Evolutionary conservation across 37 sponge, comb jelly and placozoan genomes (phyloP).

Genomic region (Haliclona indistincta): DNA sequence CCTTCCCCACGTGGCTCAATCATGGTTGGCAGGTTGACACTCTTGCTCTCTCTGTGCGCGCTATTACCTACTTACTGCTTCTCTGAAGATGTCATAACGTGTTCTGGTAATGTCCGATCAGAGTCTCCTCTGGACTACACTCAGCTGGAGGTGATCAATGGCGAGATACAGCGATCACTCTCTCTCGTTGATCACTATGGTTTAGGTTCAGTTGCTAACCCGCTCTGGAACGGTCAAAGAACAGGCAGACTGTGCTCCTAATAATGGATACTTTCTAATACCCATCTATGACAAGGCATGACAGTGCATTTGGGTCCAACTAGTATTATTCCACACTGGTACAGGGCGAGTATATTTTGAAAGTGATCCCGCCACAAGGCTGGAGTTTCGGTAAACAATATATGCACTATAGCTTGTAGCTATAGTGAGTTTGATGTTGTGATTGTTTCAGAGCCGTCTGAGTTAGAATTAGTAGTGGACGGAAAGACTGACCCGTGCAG

Average conservation of each 20-base stretch:
- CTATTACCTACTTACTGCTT: neutral
- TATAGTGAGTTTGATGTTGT: neutral
- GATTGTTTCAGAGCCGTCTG: constrained; percentile 47
- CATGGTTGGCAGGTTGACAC: no score
- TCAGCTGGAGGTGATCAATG: no score
- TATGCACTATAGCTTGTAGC: neutral
- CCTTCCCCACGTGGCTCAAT: no score
- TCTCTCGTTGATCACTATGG: no score
- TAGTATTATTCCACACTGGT: neutral
- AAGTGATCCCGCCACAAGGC: constrained; percentile 66
- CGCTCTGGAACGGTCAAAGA: constrained; percentile 59
- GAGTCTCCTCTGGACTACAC: neutral
- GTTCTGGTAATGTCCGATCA: neutral
- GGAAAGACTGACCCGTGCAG: constrained; percentile 84
- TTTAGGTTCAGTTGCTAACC: constrained; percentile 72
- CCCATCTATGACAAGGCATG: constrained; percentile 89
- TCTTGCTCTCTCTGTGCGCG: no score
- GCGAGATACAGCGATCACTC: no score
- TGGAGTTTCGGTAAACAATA: constrained; percentile 68
- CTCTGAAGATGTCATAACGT: constrained; percentile 1
- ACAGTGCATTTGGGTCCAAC: neutral
- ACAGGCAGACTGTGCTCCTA: constrained; percentile 89
- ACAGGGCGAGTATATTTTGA: constrained; percentile 79
- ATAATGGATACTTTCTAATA: constrained; percentile 90
- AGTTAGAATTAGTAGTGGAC: constrained; percentile 73